These are phyloP conservation scores for Sarcophilus harrisii DNA, from an alignment of 2,797 vertebrate species.

Conservation along the genomic window DNA sequence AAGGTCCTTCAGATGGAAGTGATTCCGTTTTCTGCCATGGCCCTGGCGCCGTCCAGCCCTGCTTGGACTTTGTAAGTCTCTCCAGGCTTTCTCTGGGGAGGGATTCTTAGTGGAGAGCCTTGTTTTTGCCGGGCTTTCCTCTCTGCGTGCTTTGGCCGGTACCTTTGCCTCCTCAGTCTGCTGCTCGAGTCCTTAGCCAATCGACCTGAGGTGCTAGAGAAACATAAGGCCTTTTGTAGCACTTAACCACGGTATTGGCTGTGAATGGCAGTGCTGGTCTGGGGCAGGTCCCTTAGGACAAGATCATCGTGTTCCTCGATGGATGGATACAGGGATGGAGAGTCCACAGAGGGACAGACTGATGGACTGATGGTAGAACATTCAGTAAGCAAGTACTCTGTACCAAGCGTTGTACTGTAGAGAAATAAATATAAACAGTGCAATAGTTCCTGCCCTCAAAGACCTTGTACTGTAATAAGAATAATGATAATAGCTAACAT, in stretches of 20 bases:
- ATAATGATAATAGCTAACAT: not conserved
- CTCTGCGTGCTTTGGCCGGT: not conserved
- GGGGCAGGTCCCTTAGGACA: not conserved
- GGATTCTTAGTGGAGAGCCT: not conserved
- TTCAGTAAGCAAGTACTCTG: not conserved
- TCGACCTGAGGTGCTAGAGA: not conserved
- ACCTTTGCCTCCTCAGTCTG: not conserved
- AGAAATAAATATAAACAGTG: not conserved
- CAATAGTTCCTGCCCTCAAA: not conserved
- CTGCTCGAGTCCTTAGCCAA: not conserved
- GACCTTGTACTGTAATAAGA: not conserved
- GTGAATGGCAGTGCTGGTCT: not conserved
- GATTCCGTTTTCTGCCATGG: too few species aligned
- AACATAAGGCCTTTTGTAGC: not conserved
- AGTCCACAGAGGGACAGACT: too few species aligned
- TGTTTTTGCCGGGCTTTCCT: not conserved
- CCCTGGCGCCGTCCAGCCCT: too few species aligned
- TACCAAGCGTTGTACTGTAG: not conserved
- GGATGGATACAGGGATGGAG: not conserved
- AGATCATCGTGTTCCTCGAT: not conserved
- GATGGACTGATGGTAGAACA: not conserved
- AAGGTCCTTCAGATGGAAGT: too few species aligned
- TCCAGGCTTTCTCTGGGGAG: conserved; percentile 36
- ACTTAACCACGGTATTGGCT: not conserved
- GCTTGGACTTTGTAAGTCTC: too few species aligned